Evolutionary conservation across 2,113 vertebrate species (phyloP), one percentile per base, ranked within the genome.

Genomic region (Callorhinus ursinus): DNA sequence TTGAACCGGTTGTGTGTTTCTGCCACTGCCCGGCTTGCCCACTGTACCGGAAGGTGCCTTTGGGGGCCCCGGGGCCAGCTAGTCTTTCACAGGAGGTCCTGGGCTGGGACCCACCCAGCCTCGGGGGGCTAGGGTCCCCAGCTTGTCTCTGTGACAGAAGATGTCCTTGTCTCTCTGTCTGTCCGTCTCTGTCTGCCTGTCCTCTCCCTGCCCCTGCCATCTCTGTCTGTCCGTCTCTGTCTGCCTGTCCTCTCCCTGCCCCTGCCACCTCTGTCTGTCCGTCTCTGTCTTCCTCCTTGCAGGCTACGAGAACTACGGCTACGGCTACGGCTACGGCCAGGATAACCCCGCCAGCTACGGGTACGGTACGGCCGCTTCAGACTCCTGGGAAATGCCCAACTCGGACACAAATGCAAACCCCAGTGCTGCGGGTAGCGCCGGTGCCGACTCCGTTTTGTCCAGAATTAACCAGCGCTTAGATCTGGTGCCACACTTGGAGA

Each of bases 391-490:
- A 72, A 91, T 98, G 97, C 98, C 96, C 94, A 97, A 92, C 72
- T 98, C 98, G 49, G 98, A 98, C 49, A 36, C 98, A 71, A 98
- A 98, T n/a, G 59, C 97, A 91, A 98, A 98, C 72, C 96, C 98
- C 3, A 93, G 85, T 94, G 96, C 98, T 39, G 90, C 98, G 1
- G 98, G 98, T 4, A 98, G 99, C 10, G 91, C 99, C 51, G 99
- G 98, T 65, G 98, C 99, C 0, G 99, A 99, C 80, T 99, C 98
- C 33, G 99, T 99, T 83, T 99, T 99, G 59, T 99, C 99, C 46
- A 99, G 99, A 98, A 99, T 99, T 97, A 99, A 99, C 98, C 99
- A 99, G 90, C 99, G 99, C 16, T 98, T 99, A 96, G 99, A 99
- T 97, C 98, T 99, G 99, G 99, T 99, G 89, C 98, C 99, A 0